A percentile compares a stretch with the other conserved stretches of the same genome.
These are phyloP conservation scores for Elachura formosa DNA, from an alignment of 2,113 vertebrate genomes.

Conservation along the genomic window DNA sequence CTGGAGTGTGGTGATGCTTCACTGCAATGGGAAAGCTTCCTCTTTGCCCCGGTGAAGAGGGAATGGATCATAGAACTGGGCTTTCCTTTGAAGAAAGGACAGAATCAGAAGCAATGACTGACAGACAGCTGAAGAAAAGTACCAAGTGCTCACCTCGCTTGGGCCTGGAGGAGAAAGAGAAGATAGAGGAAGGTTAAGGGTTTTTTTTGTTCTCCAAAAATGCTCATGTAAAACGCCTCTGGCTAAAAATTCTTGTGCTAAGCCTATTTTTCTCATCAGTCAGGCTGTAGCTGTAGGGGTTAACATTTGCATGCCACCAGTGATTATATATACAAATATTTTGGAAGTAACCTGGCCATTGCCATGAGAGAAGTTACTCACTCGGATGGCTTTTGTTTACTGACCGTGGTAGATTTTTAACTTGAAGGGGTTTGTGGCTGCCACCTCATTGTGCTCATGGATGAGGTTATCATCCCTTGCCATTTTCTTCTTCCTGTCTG, in stretches of 20 bases:
- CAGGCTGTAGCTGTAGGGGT: fast-evolving
- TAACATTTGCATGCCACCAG: not conserved
- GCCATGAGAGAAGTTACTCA: not conserved
- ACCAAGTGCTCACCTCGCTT: not conserved
- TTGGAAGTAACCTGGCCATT: not conserved
- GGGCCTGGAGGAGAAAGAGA: not conserved
- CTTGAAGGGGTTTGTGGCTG: not conserved
- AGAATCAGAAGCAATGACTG: not conserved
- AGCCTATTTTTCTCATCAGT: not conserved
- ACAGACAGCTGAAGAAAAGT: not conserved
- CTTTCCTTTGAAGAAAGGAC: not conserved
- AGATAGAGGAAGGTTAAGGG: not conserved
- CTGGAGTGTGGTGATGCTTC: not conserved
- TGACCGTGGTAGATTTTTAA: not conserved
- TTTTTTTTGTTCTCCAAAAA: not conserved
- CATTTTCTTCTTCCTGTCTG: not conserved
- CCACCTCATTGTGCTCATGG: not conserved
- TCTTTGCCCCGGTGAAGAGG: not conserved
- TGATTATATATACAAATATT: not conserved
- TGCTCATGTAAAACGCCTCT: not conserved
- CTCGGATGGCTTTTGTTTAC: not conserved
- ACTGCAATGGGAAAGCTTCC: not conserved
- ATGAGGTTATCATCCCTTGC: not conserved
- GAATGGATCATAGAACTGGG: not conserved
- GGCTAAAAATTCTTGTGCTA: not conserved